Base-by-base conservation (phyloP, 2,797 vertebrate genomes). In the Pantherophis vulpinus region DNA sequence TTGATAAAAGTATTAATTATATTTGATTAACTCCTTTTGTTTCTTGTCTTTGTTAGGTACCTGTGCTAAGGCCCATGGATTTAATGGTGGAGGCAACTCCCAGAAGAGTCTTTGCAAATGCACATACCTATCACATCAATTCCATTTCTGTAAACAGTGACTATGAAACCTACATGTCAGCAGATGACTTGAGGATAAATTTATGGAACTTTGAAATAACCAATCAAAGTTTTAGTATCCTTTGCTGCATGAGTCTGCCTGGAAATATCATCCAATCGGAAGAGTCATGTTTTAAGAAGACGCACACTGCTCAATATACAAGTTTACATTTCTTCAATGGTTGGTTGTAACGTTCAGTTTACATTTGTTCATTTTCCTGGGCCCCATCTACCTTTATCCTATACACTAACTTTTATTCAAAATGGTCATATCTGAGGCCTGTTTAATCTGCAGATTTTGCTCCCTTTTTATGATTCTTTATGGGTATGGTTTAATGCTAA, bases 221-320 rank as follows among this genome's bases (percentile, higher is more conserved):
- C 0, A 99, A 99, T 96, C 98, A 99, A 94, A 99, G 99, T 98
- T 99, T 99, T 97, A 99, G 99, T 99, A 99, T 99, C 99, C 98
- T 99, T 98, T 97, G 94, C 29, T 89, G 86, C 0, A 0, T 0
- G n/a, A 79, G 0, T 0, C 63, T 66, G 27, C 37, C 79, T 92
- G 92, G 83, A 58, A 13, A 86, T 63, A 58, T 54, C 79, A 90
- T 92, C 89, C 58, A 88, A 54, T 58, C 23, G 27, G 89, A 91
- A 93, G 83, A 90, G 58, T 47, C 83, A 6, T 63, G 29, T 37
- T n/a, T 91, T 55, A 42, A 51, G 86, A 91, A 88, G 74, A 79
- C 86, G 12, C 23, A 56, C 66, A 70, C 88, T 88, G 58, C 29
- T 87, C 88, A 55, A 91, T 54, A 18, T 29, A 90, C 92, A 88